These are phyloP conservation scores for Pristis pectinata DNA, from an alignment of 2,797 vertebrate species.

Conservation along the genomic window DNA sequence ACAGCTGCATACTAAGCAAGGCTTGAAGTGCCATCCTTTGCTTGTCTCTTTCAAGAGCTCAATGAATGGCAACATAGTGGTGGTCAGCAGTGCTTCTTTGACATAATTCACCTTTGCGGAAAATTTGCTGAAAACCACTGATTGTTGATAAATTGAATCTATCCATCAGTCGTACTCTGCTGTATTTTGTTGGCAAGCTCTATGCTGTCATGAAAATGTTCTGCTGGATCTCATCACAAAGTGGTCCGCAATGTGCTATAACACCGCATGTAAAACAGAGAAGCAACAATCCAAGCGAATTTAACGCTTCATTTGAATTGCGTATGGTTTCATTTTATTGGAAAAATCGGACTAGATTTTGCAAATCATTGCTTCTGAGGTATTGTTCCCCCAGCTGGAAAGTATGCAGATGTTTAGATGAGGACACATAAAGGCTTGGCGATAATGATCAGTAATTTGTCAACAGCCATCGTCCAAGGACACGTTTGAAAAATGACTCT, in stretches of 20 bases:
- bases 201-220: neutral
- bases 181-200: neutral
- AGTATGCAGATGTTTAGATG: neutral
- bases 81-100: neutral
- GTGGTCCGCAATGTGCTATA: neutral
- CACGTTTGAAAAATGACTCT: too few species aligned
- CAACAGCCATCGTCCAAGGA: neutral
- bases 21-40: neutral
- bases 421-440: neutral
- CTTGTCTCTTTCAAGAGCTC: neutral
- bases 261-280: neutral
- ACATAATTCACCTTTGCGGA: neutral
- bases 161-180: neutral
- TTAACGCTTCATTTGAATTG: neutral
- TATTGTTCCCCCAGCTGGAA: neutral
- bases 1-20: neutral
- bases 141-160: neutral
- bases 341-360: neutral
- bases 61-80: neutral
- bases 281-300: neutral
- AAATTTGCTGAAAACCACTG: neutral
- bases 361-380: neutral
- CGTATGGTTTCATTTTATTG: neutral
- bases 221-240: neutral
- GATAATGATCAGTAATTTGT: neutral